Evolutionary conservation across 2,888 invertebrate genomes (phyloP).

Genomic region (Tipula lateralis): DNA sequence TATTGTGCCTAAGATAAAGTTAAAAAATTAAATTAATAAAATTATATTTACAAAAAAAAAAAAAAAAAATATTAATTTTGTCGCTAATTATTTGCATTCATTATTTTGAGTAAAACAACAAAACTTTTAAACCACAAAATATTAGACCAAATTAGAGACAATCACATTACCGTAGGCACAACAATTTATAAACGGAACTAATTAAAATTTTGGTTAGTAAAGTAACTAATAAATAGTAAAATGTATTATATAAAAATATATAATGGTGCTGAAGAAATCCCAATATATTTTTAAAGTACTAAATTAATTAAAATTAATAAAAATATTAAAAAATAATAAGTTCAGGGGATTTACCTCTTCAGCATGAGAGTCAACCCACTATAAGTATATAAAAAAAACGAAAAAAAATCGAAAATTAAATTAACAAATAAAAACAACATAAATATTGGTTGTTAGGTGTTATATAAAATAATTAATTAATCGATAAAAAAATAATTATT

Average conservation of each 20-base stretch:
- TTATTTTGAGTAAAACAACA: not conserved
- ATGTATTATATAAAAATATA: not conserved
- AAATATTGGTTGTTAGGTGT: conserved; percentile 39
- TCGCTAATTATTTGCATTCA: conserved; percentile 24
- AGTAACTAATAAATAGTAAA: not conserved
- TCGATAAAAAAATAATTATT: not conserved
- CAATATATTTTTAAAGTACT: not conserved
- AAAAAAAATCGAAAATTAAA: conserved; percentile 34
- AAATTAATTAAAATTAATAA: too few relatives aligned
- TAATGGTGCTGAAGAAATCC: conserved; percentile 26
- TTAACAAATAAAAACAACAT: conserved; percentile 39
- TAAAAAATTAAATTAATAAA: not conserved
- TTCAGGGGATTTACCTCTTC: conserved; percentile 55
- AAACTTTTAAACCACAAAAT: not conserved
- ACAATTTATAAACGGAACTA: not conserved
- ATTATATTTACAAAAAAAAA: too few relatives aligned
- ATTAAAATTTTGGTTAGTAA: not conserved
- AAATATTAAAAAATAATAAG: conserved; percentile 27
- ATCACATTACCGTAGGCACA: conserved; percentile 19
- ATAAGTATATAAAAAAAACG: conserved; percentile 41
- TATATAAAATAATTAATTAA: conserved; percentile 41
- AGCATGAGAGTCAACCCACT: conserved; percentile 65
- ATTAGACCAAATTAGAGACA: conserved; percentile 11
- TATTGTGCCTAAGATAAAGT: conserved; percentile 20
- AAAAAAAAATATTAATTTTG: not conserved